Percentiles rank a stretch among this genome's conserved stretches.
Conservation (phyloP, 37 sponge, comb jelly and placozoan genomes). For the Aplysina aerophoba region DNA sequence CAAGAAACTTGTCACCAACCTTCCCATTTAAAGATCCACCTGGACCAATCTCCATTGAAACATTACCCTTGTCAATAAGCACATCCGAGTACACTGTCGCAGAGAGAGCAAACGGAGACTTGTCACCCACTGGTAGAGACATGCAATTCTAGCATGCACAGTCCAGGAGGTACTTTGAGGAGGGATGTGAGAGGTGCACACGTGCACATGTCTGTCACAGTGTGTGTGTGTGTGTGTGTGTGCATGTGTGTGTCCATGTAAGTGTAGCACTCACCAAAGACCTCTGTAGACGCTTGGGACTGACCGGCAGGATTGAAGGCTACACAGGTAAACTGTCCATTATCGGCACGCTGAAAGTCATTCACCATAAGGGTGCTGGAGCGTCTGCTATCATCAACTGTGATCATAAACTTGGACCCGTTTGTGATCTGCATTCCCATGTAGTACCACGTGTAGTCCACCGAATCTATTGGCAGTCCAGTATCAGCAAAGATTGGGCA, state of each 20-base stretch:
- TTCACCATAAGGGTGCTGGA: neutral
- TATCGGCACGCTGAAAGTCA: neutral
- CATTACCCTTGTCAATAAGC: constrained; percentile 14
- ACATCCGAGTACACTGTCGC: neutral
- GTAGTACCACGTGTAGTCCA: constrained; percentile 22
- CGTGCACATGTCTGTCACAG: too few species aligned
- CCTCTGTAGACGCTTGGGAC: too few species aligned
- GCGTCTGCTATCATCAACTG: neutral
- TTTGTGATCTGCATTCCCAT: neutral
- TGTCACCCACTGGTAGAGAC: neutral
- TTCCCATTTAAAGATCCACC: neutral
- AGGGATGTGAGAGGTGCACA: neutral
- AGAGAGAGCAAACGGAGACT: neutral
- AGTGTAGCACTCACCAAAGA: too few species aligned
- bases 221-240: too few species aligned
- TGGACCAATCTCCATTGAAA: neutral
- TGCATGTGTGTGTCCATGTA: too few species aligned
- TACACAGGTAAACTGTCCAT: neutral
- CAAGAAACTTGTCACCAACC: neutral
- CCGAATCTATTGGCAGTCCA: neutral
- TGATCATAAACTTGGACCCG: neutral
- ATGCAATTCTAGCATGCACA: too few species aligned
- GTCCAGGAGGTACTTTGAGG: neutral
- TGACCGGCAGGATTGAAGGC: constrained; percentile 16
- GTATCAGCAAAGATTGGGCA: neutral